A percentile compares a stretch with the other conserved stretches of the same genome.
Evolutionary conservation across 2,113 vertebrate species (phyloP).

Genomic region (Puma concolor): DNA sequence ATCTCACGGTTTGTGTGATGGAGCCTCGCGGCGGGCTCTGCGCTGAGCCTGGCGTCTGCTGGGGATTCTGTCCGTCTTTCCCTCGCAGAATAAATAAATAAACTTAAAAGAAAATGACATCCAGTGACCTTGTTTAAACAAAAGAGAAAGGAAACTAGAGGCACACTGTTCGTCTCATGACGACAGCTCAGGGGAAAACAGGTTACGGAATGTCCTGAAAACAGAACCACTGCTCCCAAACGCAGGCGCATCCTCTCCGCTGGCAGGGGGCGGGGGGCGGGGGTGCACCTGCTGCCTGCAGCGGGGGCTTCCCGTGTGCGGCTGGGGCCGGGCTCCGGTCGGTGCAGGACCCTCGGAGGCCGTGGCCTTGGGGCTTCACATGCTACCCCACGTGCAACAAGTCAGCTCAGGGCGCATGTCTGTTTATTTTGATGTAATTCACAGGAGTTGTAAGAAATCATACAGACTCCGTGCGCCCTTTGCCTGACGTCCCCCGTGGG

Average conservation of each 20-base stretch:
- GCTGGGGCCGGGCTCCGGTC: not conserved
- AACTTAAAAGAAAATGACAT: not conserved
- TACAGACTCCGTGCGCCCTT: not conserved
- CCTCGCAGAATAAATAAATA: no score
- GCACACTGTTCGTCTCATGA: not conserved
- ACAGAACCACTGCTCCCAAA: no score
- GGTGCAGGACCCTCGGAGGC: not conserved
- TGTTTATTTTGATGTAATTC: not conserved
- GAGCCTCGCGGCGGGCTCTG: no score
- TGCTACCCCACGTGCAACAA: fast-evolving
- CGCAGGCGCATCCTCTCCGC: no score
- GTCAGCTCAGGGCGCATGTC: not conserved
- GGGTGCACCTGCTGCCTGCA: no score
- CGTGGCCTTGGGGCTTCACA: not conserved
- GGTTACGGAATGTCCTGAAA: not conserved
- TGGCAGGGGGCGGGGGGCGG: no score
- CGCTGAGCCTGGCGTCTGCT: no score
- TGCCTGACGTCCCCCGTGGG: not conserved
- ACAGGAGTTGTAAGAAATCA: not conserved
- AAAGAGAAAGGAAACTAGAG: not conserved
- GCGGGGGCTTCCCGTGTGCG: not conserved
- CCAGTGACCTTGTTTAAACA: not conserved
- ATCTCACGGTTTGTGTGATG: no score
- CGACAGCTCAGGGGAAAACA: not conserved
- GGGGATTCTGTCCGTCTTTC: no score